Base-by-base conservation (phyloP, 2,797 vertebrate genomes). In the Crotalus adamanteus region DNA sequence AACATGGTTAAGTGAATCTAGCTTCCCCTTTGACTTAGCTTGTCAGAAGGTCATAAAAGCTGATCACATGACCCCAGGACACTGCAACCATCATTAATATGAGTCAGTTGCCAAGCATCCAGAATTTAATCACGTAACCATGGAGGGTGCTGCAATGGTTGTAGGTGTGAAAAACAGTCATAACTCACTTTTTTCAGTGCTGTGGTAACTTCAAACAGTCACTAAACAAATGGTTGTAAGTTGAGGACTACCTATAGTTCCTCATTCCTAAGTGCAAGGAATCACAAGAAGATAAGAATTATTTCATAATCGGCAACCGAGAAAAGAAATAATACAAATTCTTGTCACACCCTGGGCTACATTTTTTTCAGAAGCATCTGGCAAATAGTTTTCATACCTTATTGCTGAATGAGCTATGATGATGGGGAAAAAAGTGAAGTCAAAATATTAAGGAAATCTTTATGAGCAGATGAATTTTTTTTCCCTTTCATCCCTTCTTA, bases 291-390 rank as follows among this genome's bases (percentile, higher is more conserved):
- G n/a, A 11, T 73, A 20, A 55, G 65, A 91, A 93, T 0, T 4
- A 88, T 83, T 65, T 14, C 51, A 42, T 13, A 92, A 3, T 2
- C 51, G 51, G 47, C 9, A 60, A 42, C 73, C 18, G 25, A 86
- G 57, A 14, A 22, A 22, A 56, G 14, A 92, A 91, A 87, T 60
- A 90, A 31, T 56, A 59, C 87, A 55, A 88, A 53, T 53, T 56
- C 37, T 51, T 88, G 59, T 42, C 3, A 51, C n/a, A 73, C 47
- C 31, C 8, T 87, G 53, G 16, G 94, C 1, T 4, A 57, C 86
- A 59, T 90, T 90, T 91, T 51, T 86, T 87, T 94, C 31, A 31
- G 90, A 26, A 93, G 14, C 11, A 92, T 22, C 6, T 92, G 88
- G 65, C 60, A 16, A 56, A 57, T 51, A 87, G 13, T 26, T 26